These are phyloP conservation scores for Apotomis capreana DNA, from an alignment of 2,888 invertebrate genomes.

Conservation along the genomic window DNA sequence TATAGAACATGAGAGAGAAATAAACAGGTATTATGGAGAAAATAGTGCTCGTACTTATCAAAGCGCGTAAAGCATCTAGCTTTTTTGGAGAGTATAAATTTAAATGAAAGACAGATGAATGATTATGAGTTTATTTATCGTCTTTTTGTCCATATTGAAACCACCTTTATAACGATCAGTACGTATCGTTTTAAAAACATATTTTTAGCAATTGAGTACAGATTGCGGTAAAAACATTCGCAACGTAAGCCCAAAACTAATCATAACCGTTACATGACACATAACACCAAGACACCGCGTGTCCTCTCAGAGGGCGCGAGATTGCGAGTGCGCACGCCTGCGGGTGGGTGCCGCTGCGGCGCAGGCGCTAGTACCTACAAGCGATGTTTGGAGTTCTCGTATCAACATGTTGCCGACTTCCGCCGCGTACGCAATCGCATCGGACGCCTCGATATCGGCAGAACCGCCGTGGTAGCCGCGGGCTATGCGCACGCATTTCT, in stretches of 20 bases:
- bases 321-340: neutral
- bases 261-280: slow-evolving; percentile 32
- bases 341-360: slow-evolving; percentile 49
- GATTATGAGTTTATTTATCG: neutral
- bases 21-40: too few species aligned
- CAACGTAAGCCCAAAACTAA: slow-evolving; percentile 9
- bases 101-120: too few species aligned
- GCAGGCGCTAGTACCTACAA: slow-evolving; percentile 61
- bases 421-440: slow-evolving; percentile 46
- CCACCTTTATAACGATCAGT: neutral
- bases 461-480: slow-evolving; percentile 56
- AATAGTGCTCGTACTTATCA: too few species aligned
- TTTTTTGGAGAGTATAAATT: too few species aligned
- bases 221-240: slow-evolving; percentile 21
- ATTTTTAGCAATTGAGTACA: slow-evolving; percentile 18
- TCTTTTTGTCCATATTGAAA: neutral
- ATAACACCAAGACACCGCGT: slow-evolving; percentile 25
- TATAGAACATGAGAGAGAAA: too few species aligned
- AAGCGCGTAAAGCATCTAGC: too few species aligned
- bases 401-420: slow-evolving; percentile 36
- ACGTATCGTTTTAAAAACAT: neutral
- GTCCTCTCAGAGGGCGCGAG: slow-evolving; percentile 21
- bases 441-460: slow-evolving; percentile 56
- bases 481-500: slow-evolving; percentile 67
- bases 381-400: slow-evolving; percentile 59